Percentiles rank a stretch among this genome's conserved stretches.
phyloP scores from a whole-genome alignment of 2,113 vertebrate species.

The Osmerus mordax region DNA sequence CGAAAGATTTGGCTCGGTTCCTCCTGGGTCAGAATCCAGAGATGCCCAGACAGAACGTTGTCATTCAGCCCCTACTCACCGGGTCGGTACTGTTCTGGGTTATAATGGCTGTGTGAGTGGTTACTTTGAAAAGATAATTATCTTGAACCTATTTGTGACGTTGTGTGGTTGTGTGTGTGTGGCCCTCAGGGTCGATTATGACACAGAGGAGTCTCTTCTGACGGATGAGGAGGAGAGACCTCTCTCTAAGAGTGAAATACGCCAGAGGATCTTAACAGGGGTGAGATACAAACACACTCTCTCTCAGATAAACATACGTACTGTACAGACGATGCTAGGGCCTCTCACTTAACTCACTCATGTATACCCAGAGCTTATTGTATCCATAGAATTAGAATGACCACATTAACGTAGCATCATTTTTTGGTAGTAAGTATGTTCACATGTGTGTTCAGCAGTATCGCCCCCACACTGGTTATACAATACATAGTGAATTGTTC shows the following conservation, averaged over 20 bases:
- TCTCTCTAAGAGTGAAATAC: constrained; percentile 71
- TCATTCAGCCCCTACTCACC: constrained; percentile 8
- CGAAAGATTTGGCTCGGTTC: constrained; percentile 58
- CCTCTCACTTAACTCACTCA: not conserved
- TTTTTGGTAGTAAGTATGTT: no score
- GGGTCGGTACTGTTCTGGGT: no score
- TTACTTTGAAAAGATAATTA: no score
- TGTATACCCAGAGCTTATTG: not conserved
- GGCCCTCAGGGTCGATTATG: constrained; percentile 58
- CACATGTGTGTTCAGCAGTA: no score
- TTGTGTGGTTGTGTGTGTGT: not conserved
- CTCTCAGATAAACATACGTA: not conserved
- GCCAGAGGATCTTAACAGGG: constrained; percentile 63
- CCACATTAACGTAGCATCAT: no score
- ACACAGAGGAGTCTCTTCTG: constrained; percentile 58
- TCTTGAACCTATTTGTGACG: not conserved
- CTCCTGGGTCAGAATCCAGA: constrained; percentile 69
- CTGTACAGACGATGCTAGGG: not conserved
- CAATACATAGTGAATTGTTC: not conserved
- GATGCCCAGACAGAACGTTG: constrained; percentile 33
- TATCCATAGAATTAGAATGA: no score
- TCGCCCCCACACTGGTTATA: no score
- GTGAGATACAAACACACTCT: constrained; percentile 45
- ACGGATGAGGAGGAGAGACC: constrained; percentile 73
- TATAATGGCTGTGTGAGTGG: no score